Evolutionary conservation across 2,797 vertebrate species (phyloP).

Genomic region (Adelosebastes latens): DNA sequence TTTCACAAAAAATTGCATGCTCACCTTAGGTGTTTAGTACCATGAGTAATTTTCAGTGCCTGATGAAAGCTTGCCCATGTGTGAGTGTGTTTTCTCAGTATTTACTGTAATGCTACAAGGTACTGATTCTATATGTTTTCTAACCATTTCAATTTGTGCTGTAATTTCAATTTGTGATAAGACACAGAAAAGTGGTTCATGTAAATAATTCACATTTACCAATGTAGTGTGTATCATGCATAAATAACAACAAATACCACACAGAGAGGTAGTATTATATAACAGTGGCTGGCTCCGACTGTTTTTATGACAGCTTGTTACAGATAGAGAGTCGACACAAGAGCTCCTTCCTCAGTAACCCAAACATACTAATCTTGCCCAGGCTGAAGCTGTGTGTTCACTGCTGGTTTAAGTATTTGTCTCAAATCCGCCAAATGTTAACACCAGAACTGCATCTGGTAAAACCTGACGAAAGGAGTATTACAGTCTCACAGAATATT

Average conservation of each 20-base stretch:
- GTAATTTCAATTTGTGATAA: background rate
- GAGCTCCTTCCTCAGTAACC: conserved; percentile 13
- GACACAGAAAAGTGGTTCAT: background rate
- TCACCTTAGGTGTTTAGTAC: background rate
- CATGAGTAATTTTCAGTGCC: background rate
- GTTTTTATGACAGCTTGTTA: conserved; percentile 18
- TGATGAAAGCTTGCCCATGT: background rate
- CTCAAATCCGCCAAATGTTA: conserved; percentile 23
- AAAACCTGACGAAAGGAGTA: background rate
- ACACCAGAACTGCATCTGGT: background rate
- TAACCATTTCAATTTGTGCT: background rate
- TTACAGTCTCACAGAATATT: background rate
- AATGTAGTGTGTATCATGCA: background rate
- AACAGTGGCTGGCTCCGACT: conserved; percentile 3
- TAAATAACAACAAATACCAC: background rate
- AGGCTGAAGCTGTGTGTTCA: conserved; percentile 14
- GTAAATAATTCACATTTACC: background rate
- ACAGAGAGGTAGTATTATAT: conserved; percentile 5
- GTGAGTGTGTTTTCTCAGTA: background rate
- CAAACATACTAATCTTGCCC: conserved; percentile 22
- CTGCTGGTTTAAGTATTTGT: conserved; percentile 26
- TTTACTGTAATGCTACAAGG: background rate
- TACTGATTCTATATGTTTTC: background rate
- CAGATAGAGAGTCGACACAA: conserved; percentile 5
- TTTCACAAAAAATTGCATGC: background rate